A percentile compares a stretch with the other conserved stretches of the same genome.
Conservation (phyloP, 64 coral and sea anemone genomes). For the Montipora efflorescens region DNA sequence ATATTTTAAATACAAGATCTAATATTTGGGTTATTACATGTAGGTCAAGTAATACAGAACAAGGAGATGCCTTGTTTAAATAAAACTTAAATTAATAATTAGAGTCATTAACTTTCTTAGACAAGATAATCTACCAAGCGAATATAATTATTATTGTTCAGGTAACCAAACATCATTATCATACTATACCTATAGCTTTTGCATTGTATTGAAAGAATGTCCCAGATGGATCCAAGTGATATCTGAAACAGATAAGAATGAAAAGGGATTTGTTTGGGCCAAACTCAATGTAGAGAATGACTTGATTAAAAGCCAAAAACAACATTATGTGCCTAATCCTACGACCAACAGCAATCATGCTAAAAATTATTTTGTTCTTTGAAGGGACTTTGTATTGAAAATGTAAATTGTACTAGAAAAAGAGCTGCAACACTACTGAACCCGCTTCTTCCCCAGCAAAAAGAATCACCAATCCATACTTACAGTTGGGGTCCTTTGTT, state of each 20-base stretch:
- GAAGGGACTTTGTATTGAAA: too few species aligned
- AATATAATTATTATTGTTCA: too few species aligned
- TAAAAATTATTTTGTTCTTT: too few species aligned
- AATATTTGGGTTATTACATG: too few species aligned
- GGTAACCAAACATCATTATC: background rate
- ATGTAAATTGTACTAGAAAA: too few species aligned
- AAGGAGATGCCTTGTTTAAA: too few species aligned
- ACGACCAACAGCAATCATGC: too few species aligned
- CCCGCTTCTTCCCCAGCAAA: too few species aligned
- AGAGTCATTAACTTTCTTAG: background rate
- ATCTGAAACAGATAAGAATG: conserved; percentile 50
- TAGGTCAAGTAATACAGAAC: background rate
- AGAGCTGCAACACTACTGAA: too few species aligned
- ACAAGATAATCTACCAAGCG: background rate
- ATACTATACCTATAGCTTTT: conserved; percentile 91
- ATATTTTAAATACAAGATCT: too few species aligned
- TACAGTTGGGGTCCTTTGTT: conserved; percentile 96
- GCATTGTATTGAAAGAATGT: conserved; percentile 99
- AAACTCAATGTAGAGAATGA: background rate
- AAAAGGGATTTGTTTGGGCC: background rate
- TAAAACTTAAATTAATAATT: background rate
- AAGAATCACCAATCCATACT: conserved; percentile 15
- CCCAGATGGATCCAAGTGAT: conserved; percentile 97
- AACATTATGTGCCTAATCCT: too few species aligned
- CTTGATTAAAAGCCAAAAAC: too few species aligned